Conservation (phyloP, 2,797 vertebrate genomes). For the Meriones psammophilus region DNA sequence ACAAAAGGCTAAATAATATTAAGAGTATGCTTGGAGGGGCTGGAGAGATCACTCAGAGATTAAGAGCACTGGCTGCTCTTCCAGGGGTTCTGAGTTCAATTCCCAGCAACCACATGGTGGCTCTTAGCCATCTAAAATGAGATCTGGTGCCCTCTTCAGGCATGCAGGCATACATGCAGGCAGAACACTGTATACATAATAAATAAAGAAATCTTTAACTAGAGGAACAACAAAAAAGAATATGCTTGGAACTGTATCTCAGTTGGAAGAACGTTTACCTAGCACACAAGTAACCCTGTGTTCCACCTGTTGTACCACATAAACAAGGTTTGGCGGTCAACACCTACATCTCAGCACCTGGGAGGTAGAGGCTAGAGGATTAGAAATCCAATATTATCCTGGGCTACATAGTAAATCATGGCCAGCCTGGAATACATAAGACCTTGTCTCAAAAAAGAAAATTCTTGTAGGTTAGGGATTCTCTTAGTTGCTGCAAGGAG, state of each 20-base stretch:
- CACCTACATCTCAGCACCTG: neutral
- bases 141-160: too few species aligned
- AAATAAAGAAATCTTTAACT: too few species aligned
- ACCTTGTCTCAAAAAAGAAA: neutral
- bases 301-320: neutral
- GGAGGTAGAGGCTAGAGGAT: neutral
- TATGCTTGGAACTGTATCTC: neutral
- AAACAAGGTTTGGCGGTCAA: neutral
- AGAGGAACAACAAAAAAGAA: neutral
- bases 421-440: neutral
- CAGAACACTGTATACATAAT: too few species aligned
- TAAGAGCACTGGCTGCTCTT: too few species aligned
- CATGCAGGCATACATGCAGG: too few species aligned
- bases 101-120: too few species aligned
- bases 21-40: neutral
- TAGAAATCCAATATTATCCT: neutral
- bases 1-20: neutral
- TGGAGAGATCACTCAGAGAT: too few species aligned
- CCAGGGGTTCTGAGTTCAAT: too few species aligned
- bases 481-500: neutral
- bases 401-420: neutral
- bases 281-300: neutral
- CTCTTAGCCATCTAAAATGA: too few species aligned
- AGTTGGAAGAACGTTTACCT: neutral
- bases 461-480: neutral